phyloP scores from a whole-genome alignment of 2,113 vertebrate species.

The Ailuropoda melanoleuca region DNA sequence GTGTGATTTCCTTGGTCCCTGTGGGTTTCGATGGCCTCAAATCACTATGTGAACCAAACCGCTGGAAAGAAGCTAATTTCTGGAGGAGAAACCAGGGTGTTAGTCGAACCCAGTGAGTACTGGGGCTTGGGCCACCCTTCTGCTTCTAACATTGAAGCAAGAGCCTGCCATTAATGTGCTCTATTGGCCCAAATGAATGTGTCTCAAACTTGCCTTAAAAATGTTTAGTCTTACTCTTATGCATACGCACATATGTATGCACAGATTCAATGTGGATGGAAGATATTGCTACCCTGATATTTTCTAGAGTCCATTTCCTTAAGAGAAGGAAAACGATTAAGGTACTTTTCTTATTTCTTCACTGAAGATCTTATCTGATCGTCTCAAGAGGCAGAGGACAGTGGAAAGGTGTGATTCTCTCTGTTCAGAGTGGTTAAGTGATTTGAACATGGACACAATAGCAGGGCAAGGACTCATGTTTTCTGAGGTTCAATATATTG shows the following conservation, averaged over 20 bases:
- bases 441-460: neutral
- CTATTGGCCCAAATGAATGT: neutral
- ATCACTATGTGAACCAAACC: neutral
- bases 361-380: neutral
- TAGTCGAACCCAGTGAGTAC: slow-evolving; percentile 49
- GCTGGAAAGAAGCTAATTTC: slow-evolving; percentile 2
- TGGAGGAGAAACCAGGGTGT: slow-evolving; percentile 55
- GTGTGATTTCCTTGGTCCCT: neutral
- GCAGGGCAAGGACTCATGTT: neutral
- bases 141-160: slow-evolving; percentile 7
- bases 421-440: neutral
- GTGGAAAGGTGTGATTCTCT: neutral
- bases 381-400: neutral
- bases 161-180: neutral
- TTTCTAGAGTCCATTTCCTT: neutral
- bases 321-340: slow-evolving; percentile 13
- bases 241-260: neutral
- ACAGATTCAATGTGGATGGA: neutral
- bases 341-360: slow-evolving; percentile 22
- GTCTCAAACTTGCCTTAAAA: slow-evolving; percentile 12
- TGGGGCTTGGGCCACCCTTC: neutral
- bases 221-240: neutral
- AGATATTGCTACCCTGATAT: neutral
- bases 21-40: slow-evolving; percentile 50
- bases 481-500: slow-evolving; percentile 35